Conservation (phyloP, 1,140 invertebrate species). For the Drosophila takahashii region DNA sequence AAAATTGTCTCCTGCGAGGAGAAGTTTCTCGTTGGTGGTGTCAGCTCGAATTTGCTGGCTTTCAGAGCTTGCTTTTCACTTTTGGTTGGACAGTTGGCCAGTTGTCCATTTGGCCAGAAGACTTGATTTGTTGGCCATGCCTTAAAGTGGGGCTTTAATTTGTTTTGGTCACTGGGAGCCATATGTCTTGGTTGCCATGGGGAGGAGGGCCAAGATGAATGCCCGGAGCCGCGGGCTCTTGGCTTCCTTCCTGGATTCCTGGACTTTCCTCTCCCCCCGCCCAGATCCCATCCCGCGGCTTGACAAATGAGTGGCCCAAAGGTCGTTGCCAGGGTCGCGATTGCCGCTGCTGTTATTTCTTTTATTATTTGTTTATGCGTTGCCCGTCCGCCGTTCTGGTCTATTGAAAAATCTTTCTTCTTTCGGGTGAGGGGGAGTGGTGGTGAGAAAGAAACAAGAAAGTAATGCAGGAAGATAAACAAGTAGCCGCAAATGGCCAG, state of each 20-base stretch:
- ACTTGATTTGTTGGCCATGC: conserved; percentile 66
- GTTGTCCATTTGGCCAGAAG: not conserved
- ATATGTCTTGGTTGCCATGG: conserved; percentile 61
- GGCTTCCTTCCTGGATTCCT: conserved; percentile 48
- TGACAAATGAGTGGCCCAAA: conserved; percentile 76
- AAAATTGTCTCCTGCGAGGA: conserved; percentile 49
- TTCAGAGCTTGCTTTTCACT: too few relatives aligned
- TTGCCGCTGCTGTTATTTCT: conserved; percentile 38
- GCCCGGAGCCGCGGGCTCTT: conserved; percentile 33
- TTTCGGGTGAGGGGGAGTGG: not conserved
- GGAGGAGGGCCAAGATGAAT: conserved; percentile 23
- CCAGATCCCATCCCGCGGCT: conserved; percentile 17
- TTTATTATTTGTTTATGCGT: conserved; percentile 81
- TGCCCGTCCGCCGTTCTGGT: conserved; percentile 57
- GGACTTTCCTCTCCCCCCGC: not conserved
- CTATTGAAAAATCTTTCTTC: conserved; percentile 70
- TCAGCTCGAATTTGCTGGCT: not conserved
- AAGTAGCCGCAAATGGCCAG: conserved; percentile 72
- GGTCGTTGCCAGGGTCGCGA: conserved; percentile 78
- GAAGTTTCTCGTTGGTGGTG: not conserved
- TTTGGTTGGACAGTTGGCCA: too few relatives aligned
- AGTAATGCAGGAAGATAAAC: conserved; percentile 67
- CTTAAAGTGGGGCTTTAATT: conserved; percentile 77
- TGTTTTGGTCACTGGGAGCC: conserved; percentile 54
- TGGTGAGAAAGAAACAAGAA: conserved; percentile 29